Evolutionary conservation across 2,797 vertebrate genomes (phyloP).

Genomic region (Takifugu ocellatus): DNA sequence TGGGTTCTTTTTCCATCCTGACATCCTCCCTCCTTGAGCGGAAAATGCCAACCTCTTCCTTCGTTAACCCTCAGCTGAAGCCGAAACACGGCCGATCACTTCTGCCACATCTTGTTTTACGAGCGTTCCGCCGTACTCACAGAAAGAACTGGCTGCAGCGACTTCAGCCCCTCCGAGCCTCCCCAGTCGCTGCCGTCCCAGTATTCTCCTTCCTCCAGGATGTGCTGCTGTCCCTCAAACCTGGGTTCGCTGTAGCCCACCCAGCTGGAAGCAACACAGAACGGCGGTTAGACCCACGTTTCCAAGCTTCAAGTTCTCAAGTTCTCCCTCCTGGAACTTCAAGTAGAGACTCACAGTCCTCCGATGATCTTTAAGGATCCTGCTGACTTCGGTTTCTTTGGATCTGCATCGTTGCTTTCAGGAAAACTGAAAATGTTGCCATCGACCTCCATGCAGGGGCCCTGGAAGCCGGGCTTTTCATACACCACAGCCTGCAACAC

Average conservation of each 20-base stretch:
- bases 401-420: constrained; percentile 33
- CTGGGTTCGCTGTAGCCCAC: constrained; percentile 86
- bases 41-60: neutral
- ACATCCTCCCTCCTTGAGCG: neutral
- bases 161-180: constrained; percentile 76
- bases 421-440: constrained; percentile 75
- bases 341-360: constrained; percentile 85
- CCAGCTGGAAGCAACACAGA: constrained; percentile 76
- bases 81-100: neutral
- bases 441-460: constrained; percentile 79
- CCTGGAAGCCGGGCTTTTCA: constrained; percentile 86
- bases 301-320: too few relatives aligned
- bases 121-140: constrained; percentile 74
- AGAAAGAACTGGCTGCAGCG: constrained; percentile 80
- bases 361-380: constrained; percentile 87
- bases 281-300: constrained; percentile 5
- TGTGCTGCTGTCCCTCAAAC: constrained; percentile 87
- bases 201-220: constrained; percentile 93
- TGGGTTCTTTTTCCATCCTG: too few relatives aligned
- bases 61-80: neutral
- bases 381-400: constrained; percentile 60
- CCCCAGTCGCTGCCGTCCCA: constrained; percentile 86
- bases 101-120: too few relatives aligned
- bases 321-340: neutral
- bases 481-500: constrained; percentile 79